phyloP scores from a whole-genome alignment of 1,140 invertebrate species.

The Neotoxoptera formosana region DNA sequence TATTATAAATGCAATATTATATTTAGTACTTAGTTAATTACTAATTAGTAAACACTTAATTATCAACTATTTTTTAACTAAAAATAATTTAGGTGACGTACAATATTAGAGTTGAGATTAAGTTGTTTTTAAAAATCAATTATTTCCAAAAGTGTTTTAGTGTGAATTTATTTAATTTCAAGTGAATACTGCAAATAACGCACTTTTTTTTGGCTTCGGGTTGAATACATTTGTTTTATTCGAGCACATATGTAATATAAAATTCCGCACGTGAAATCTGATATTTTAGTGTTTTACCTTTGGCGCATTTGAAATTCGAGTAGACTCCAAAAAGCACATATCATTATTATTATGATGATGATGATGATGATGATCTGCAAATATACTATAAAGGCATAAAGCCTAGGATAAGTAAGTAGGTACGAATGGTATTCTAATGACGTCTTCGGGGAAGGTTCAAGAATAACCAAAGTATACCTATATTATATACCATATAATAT shows the following conservation, averaged over 20 bases:
- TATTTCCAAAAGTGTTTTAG: not conserved
- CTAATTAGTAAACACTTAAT: not conserved
- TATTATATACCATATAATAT: too few species aligned
- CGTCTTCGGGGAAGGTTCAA: not conserved
- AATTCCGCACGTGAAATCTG: not conserved
- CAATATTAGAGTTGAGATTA: not conserved
- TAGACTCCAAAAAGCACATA: not conserved
- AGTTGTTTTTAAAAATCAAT: not conserved
- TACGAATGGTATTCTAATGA: not conserved
- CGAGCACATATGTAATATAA: not conserved
- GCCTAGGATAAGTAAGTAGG: not conserved
- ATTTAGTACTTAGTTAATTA: not conserved
- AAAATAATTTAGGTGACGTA: not conserved
- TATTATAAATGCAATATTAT: not conserved
- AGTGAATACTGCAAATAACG: too few species aligned
- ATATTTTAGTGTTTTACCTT: not conserved
- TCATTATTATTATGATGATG: not conserved
- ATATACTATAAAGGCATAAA: not conserved
- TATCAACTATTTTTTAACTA: not conserved
- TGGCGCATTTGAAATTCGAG: not conserved
- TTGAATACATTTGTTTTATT: not conserved
- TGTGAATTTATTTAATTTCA: not conserved
- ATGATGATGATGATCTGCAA: not conserved
- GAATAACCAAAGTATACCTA: not conserved
- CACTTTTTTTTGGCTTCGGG: not conserved